phyloP scores from a whole-genome alignment of 2,113 vertebrate genomes.

The Thomomys bottae region DNA sequence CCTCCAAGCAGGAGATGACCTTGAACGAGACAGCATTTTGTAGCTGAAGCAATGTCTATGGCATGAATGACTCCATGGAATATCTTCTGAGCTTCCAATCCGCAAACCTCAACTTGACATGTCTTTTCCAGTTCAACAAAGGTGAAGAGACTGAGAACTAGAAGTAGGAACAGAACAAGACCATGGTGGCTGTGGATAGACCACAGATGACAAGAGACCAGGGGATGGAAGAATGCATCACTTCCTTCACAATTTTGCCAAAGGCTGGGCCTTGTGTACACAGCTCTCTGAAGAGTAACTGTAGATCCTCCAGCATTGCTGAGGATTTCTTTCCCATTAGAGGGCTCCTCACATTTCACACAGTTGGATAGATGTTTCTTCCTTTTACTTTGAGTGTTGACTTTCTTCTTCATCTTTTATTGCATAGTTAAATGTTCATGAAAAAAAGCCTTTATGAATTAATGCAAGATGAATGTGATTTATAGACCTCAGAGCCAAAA shows the following conservation, averaged over 20 bases:
- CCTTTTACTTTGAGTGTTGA: slow-evolving; percentile 45
- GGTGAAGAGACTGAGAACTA: neutral
- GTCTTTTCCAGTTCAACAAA: neutral
- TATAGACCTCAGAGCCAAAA: slow-evolving; percentile 61
- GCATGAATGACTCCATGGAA: neutral
- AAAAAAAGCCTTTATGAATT: slow-evolving; percentile 70
- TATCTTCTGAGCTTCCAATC: slow-evolving; percentile 14
- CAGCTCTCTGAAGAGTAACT: neutral
- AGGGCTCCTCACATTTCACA: neutral
- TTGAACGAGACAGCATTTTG: neutral
- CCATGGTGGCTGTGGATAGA: neutral
- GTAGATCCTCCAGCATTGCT: neutral
- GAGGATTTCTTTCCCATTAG: too few species aligned
- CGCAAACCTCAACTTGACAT: neutral
- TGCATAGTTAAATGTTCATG: slow-evolving; percentile 63
- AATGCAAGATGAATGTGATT: slow-evolving; percentile 64
- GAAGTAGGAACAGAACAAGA: neutral
- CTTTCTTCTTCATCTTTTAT: slow-evolving; percentile 53
- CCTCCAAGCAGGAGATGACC: neutral
- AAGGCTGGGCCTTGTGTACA: neutral
- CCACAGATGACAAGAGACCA: neutral
- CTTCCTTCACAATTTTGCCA: neutral
- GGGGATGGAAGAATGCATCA: neutral
- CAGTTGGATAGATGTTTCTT: neutral
- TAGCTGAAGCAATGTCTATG: neutral